A percentile compares a stretch with the other conserved stretches of the same genome.
Evolutionary conservation across 2,113 vertebrate genomes (phyloP).

Genomic region (Acrocephalus kingi): DNA sequence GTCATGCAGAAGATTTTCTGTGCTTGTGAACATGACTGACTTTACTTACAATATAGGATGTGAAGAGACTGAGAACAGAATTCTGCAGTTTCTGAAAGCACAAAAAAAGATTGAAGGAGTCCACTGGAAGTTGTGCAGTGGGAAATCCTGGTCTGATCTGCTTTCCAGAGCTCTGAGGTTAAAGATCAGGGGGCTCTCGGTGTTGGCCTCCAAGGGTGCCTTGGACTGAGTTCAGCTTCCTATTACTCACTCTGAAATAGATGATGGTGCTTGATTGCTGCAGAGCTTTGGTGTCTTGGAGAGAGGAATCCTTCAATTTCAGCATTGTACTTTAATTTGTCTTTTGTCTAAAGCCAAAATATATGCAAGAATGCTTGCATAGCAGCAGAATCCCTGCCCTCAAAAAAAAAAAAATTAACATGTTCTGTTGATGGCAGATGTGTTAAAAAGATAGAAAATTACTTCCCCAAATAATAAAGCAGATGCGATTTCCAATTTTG

Average conservation of each 20-base stretch:
- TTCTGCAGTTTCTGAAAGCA: not conserved
- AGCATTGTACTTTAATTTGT: not conserved
- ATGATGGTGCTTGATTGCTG: not conserved
- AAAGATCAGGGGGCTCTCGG: not conserved
- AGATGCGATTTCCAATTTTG: not conserved
- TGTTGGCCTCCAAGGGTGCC: not conserved
- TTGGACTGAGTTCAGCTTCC: not conserved
- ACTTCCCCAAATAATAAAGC: not conserved
- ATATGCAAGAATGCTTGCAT: rapidly evolving
- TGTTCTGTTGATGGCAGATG: not conserved
- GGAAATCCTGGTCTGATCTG: not conserved
- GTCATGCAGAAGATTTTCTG: not conserved
- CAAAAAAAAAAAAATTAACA: not conserved
- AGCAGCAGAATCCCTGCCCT: not conserved
- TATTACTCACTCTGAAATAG: not conserved
- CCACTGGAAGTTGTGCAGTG: not conserved
- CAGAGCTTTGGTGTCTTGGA: not conserved
- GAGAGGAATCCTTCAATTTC: not conserved
- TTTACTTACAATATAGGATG: not conserved
- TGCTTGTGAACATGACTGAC: not conserved
- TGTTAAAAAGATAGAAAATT: not conserved
- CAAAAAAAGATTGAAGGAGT: not conserved
- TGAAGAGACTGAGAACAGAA: not conserved
- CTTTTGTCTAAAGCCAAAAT: not conserved
- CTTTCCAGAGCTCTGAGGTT: not conserved